Evolutionary conservation across 1,140 invertebrate species (phyloP), one percentile per base, ranked within the genome.

Genomic region (Drosophila nigromelanica): DNA sequence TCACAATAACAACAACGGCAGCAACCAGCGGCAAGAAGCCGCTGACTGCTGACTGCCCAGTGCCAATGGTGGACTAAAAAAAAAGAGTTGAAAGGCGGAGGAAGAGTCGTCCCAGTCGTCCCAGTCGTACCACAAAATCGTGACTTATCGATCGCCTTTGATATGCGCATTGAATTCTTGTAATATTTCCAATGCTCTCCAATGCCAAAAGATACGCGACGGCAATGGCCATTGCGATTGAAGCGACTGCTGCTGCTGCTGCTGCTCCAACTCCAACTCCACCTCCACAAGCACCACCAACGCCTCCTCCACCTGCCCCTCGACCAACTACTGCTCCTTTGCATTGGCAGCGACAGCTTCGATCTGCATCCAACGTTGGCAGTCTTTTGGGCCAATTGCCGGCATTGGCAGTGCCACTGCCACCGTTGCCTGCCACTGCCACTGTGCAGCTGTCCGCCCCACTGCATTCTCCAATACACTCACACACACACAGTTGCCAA

Each of bases 101-200:
- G 55, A 39, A 73, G 52, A 68, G 64, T 69, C 52, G 66, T 54
- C 50, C 54, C 18, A 3, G 21, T 24, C 21, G 21, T 55, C 71
- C 18, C 18, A 18, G 55, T 56, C 68, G 76, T 56, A 78, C 66
- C 55, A 67, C 75, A 79, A 59, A 86, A 86, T 86, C 81, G 81
- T 86, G 81, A 86, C 81, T 86, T 86, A 86, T 86, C 81, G 82
- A 86, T 86, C 78, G 82, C 48, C 81, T 86, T 86, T 87, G 82
- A 86, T 86, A 87, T 86, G 82, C 82, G 71, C 78, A 87, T 86
- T 86, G 82, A 86, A 86, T 86, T 86, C 82, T 87, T 86, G 74
- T 78, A 86, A 86, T 86, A 86, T 87, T 86, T 86, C 47, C 73
- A 73, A 55, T 48, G 58, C 45, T 37, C 48, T 51, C 39, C 39